Conservation (phyloP, 2,113 vertebrate species). For the Cacatua alba region DNA sequence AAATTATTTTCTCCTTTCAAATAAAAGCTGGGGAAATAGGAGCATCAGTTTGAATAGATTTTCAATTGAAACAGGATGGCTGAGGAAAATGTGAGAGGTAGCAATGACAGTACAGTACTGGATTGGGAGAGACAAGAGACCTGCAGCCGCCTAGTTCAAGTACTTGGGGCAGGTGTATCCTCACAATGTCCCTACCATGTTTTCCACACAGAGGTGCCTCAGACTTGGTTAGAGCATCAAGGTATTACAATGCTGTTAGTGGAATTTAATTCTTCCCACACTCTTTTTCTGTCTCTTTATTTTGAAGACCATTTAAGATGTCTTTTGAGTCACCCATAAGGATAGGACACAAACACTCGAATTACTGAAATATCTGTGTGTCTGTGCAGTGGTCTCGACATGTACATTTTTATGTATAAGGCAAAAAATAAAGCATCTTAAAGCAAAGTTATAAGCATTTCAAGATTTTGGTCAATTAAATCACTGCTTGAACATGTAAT, state of each 20-base stretch:
- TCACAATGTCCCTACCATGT: neutral
- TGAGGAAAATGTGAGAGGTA: neutral
- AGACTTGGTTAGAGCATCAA: neutral
- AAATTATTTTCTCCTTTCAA: neutral
- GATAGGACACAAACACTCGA: neutral
- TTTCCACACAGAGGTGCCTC: neutral
- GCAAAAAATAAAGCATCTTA: slow-evolving; percentile 18
- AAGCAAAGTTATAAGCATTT: slow-evolving; percentile 6
- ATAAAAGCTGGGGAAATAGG: neutral
- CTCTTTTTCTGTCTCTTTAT: neutral
- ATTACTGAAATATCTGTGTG: slow-evolving; percentile 57
- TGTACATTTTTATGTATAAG: neutral
- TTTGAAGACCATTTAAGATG: neutral
- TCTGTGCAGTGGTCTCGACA: neutral
- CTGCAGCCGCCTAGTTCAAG: neutral
- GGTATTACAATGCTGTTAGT: neutral
- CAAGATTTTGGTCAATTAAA: slow-evolving; percentile 50
- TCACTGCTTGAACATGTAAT: slow-evolving; percentile 22
- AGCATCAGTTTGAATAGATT: neutral
- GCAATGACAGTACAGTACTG: neutral
- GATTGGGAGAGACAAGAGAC: neutral
- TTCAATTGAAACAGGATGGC: neutral
- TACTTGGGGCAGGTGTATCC: neutral
- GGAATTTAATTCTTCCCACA: neutral
- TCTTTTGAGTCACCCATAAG: slow-evolving; percentile 29